Base-by-base conservation (phyloP, 1,140 invertebrate species). In the Eubasilissa regina region DNA sequence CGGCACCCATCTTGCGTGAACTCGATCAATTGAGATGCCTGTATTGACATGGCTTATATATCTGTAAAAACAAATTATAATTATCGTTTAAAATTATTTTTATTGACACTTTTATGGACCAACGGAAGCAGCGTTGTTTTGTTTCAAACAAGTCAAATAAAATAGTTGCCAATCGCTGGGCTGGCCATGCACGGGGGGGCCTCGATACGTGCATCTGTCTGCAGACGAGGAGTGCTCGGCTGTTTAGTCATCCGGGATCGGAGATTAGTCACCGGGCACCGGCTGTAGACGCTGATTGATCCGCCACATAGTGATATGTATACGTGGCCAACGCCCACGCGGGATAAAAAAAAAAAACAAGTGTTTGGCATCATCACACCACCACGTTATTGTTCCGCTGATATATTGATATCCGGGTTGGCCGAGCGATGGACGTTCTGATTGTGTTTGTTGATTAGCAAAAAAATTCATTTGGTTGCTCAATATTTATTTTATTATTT, bases 171-270 rank as follows among this genome's bases (percentile, higher is more conserved):
- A 35, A 35, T 35, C 25, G 25, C 25, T 35, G 25, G 25, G 25
- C 25, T 35, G 25, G 25, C 25, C 25, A 6, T 6, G 25, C 25
- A 6, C 25, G 25, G 25, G 21, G 25, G 25, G 21, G 15, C 55
- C 17, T 58, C 17, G 55, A 21, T 13, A 58, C 17, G 55, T 58
- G 55, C 55, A 58, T 58, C 17, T 58, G 55, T 58, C 17, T 58
- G 55, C 55, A 4, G 55, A 58, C 55, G 55, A 15, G 17, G 0
- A 21, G 17, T 15, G 17, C 25, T 35, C 25, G 21, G 21, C 21
- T 15, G 21, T 19, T n/a, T 58, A 58, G 55, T 58, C 55, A 58
- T 3, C 55, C 55, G 15, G 55, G 55, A 58, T 58, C 55, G 21
- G 55, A 15, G 12, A 58, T 58, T 58, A 58, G 55, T 58, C 55